Conservation (phyloP, 2,113 vertebrate species). For the Pelobates fuscus region DNA sequence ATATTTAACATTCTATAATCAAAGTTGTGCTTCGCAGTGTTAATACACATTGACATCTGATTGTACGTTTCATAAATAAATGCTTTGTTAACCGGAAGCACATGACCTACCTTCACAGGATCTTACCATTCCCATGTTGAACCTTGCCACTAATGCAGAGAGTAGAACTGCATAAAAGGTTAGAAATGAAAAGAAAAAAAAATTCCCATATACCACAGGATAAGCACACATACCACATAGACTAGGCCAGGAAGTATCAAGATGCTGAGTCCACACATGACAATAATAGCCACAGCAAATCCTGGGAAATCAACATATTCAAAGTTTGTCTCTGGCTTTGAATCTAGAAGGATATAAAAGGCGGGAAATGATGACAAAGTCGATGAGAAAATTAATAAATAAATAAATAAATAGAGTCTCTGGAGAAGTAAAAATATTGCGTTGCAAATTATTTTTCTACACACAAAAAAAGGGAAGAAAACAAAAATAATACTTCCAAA, state of each 20-base stretch:
- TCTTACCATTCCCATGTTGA: no score
- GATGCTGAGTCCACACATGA: constrained; percentile 39
- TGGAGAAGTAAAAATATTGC: not conserved
- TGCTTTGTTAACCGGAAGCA: no score
- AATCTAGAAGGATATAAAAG: constrained; percentile 44
- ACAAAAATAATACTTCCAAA: no score
- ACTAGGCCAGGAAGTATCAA: not conserved
- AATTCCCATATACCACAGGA: no score
- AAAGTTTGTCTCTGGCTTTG: constrained; percentile 19
- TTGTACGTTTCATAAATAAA: no score
- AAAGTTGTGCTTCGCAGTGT: no score
- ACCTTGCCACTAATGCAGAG: no score
- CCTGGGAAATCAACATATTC: not conserved
- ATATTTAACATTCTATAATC: no score
- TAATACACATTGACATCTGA: no score
- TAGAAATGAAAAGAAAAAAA: not conserved
- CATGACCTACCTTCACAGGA: no score
- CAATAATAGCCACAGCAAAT: constrained; percentile 45
- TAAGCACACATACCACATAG: constrained; percentile 57
- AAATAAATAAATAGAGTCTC: not conserved
- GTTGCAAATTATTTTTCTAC: not conserved
- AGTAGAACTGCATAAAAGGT: no score
- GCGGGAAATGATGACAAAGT: not conserved
- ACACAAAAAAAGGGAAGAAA: not conserved
- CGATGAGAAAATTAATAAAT: not conserved